Percentiles rank a stretch among this genome's conserved stretches.
Conservation (phyloP, 2,797 vertebrate genomes). For the Xerus rutilus region DNA sequence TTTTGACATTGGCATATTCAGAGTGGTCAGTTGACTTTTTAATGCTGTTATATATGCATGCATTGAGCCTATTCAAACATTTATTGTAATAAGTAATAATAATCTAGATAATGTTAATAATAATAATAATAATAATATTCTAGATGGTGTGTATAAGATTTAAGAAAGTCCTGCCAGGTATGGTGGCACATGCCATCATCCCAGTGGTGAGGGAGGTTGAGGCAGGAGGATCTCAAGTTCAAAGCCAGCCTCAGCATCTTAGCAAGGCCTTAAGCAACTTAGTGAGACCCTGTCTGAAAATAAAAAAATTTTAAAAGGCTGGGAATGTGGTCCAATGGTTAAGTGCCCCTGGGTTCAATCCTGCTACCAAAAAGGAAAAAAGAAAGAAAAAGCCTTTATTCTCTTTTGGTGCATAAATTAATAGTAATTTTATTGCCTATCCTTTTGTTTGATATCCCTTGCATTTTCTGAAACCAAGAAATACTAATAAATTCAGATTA, state of each 20-base stretch:
- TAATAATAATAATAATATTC: background rate
- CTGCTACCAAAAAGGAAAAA: too few species aligned
- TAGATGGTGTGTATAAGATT: background rate
- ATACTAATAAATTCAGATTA: conserved; percentile 49
- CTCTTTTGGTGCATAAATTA: background rate
- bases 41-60: background rate
- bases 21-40: background rate
- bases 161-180: background rate
- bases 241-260: too few species aligned
- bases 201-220: too few species aligned
- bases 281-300: too few species aligned
- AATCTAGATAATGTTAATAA: background rate
- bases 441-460: conserved; percentile 12
- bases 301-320: too few species aligned
- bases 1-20: background rate
- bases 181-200: too few species aligned
- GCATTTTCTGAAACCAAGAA: conserved; percentile 56
- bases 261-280: too few species aligned
- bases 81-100: background rate
- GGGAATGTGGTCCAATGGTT: too few species aligned
- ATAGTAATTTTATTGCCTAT: background rate
- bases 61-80: background rate
- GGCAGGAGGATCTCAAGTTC: too few species aligned
- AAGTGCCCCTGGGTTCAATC: too few species aligned
- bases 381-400: background rate